Evolutionary conservation across 2,113 vertebrate species (phyloP).

Genomic region (Hiodon tergisus): DNA sequence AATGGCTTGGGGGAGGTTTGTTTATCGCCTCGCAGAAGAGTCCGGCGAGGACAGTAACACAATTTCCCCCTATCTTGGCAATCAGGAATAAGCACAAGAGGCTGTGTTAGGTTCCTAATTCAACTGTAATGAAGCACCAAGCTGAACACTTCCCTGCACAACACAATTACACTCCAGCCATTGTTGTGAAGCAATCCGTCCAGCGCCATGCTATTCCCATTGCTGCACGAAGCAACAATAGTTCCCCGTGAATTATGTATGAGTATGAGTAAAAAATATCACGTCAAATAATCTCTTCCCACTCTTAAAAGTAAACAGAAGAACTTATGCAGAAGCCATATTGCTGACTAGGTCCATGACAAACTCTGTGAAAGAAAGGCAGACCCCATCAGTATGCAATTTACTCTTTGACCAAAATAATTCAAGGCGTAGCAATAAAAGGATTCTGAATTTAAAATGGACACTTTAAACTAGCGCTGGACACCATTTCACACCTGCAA

Average conservation of each 20-base stretch:
- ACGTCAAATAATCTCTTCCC: background rate
- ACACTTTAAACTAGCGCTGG: background rate
- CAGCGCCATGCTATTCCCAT: background rate
- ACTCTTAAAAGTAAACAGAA: background rate
- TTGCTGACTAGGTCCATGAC: conserved; percentile 1
- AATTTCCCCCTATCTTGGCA: conserved; percentile 32
- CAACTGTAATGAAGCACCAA: conserved; percentile 33
- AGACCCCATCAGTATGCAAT: conserved; percentile 1
- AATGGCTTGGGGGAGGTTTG: conserved; percentile 33
- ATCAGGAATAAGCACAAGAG: conserved; percentile 19
- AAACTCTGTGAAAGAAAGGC: background rate
- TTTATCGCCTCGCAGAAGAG: conserved; percentile 23
- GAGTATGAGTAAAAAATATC: background rate
- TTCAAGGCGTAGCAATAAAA: conserved; percentile 18
- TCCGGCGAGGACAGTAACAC: conserved; percentile 36
- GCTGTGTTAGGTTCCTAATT: conserved; percentile 31
- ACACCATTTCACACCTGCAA: background rate
- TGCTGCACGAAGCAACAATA: background rate
- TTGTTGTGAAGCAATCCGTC: no score
- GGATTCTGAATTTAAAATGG: conserved; percentile 11
- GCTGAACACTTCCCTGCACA: background rate
- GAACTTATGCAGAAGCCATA: background rate
- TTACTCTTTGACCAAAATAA: background rate
- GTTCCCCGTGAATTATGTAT: no score
- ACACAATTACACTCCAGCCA: no score